Percentiles rank a stretch among this genome's conserved stretches.
These are phyloP conservation scores for Dolichoris vasculosae DNA, from an alignment of 1,140 invertebrate genomes.

Conservation along the genomic window DNA sequence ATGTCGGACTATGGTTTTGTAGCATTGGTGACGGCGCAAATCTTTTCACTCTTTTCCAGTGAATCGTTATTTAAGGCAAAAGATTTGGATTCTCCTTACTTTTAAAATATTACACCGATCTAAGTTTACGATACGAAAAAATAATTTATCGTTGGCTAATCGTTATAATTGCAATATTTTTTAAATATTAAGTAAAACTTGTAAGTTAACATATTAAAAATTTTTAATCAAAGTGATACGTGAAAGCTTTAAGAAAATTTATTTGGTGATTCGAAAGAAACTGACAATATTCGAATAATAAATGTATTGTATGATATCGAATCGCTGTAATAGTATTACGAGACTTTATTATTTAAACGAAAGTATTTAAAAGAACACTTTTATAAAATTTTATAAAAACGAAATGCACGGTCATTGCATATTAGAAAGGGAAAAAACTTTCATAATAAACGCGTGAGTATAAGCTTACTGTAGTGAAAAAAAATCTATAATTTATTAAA, in stretches of 20 bases:
- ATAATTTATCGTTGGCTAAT: neutral
- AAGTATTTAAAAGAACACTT: neutral
- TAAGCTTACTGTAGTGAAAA: no score
- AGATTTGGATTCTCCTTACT: neutral
- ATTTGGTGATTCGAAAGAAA: neutral
- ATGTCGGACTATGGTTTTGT: neutral
- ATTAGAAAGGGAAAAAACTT: no score
- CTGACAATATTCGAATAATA: constrained; percentile 2
- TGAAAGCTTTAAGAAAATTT: neutral
- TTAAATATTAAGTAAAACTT: neutral
- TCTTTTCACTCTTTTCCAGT: neutral
- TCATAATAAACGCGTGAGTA: no score
- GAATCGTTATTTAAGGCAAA: neutral
- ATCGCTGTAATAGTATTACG: neutral
- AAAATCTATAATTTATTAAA: no score
- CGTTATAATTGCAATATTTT: neutral
- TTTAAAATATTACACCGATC: no score
- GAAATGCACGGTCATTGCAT: no score
- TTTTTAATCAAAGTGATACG: neutral
- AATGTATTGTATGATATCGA: neutral
- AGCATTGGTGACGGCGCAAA: neutral
- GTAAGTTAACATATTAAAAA: neutral
- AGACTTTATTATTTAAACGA: neutral
- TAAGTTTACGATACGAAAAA: no score
- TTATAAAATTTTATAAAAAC: no score